phyloP scores from a whole-genome alignment of 2,797 vertebrate genomes.

The Eupleurogrammus muticus region DNA sequence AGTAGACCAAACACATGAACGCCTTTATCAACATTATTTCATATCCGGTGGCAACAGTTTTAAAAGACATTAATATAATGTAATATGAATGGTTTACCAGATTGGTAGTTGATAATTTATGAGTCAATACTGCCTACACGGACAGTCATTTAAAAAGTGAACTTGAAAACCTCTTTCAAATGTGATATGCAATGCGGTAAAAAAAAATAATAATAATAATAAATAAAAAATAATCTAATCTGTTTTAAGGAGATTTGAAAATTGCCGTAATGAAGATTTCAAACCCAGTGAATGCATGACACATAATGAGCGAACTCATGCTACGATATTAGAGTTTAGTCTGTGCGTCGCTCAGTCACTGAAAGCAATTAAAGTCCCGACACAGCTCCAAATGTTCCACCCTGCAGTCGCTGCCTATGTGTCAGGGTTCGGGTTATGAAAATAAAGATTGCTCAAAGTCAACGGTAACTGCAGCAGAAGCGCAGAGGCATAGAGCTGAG shows the following conservation, averaged over 20 bases:
- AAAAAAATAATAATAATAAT: too few species aligned
- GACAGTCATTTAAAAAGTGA: too few species aligned
- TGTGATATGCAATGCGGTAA: too few species aligned
- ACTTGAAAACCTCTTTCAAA: too few species aligned
- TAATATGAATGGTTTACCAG: too few species aligned
- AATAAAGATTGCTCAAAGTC: slow-evolving; percentile 47
- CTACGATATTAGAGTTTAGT: slow-evolving; percentile 29
- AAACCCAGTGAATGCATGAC: slow-evolving; percentile 6
- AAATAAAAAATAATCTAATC: too few species aligned
- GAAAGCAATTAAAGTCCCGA: slow-evolving; percentile 50
- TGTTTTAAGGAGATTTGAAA: neutral
- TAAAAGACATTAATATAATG: too few species aligned
- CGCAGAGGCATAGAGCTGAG: slow-evolving; percentile 51
- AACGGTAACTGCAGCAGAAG: slow-evolving; percentile 51
- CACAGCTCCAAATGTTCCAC: slow-evolving; percentile 37
- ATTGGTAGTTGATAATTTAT: too few species aligned
- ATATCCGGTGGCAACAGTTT: too few species aligned
- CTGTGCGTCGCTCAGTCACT: slow-evolving; percentile 32
- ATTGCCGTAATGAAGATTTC: neutral
- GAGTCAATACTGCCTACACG: too few species aligned
- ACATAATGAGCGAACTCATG: slow-evolving; percentile 14
- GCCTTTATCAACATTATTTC: too few species aligned
- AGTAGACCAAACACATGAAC: too few species aligned
- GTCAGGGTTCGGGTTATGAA: slow-evolving; percentile 46
- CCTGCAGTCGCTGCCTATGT: slow-evolving; percentile 57